Percentiles rank a stretch among this genome's conserved stretches.
Evolutionary conservation across 2,113 vertebrate genomes (phyloP).

Genomic region (Gavialis gangeticus): DNA sequence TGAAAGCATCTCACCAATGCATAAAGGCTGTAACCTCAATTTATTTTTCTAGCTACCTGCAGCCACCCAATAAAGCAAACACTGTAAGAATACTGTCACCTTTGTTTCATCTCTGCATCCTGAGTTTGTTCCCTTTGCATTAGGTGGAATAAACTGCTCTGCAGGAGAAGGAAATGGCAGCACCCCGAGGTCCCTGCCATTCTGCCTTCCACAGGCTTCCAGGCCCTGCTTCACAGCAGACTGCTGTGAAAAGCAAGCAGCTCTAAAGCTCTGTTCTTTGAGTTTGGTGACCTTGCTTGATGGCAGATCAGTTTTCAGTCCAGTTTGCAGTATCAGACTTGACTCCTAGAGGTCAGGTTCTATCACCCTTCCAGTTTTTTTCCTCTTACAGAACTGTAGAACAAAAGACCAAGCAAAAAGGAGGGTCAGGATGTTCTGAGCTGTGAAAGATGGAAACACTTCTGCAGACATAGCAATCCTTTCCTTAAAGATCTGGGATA

Average conservation of each 20-base stretch:
- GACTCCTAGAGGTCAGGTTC: not conserved
- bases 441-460: not conserved
- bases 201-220: constrained; percentile 4
- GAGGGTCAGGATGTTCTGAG: not conserved
- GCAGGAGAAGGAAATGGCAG: not conserved
- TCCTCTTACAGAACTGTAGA: not conserved
- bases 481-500: not conserved
- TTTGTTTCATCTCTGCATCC: constrained; percentile 32
- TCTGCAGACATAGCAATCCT: not conserved
- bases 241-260: not conserved
- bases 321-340: not conserved
- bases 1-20: not conserved
- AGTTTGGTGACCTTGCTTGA: not conserved
- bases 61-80: not conserved
- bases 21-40: not conserved
- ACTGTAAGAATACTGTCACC: constrained; percentile 42
- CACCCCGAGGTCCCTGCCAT: not conserved
- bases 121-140: constrained; percentile 38
- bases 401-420: not conserved
- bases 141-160: not conserved
- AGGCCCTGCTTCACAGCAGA: not conserved
- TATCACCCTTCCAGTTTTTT: not conserved
- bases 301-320: constrained; percentile 8
- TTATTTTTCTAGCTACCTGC: not conserved
- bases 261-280: not conserved